Conservation (phyloP, 2,888 invertebrate species). For the Glaucopsyche alexis region DNA sequence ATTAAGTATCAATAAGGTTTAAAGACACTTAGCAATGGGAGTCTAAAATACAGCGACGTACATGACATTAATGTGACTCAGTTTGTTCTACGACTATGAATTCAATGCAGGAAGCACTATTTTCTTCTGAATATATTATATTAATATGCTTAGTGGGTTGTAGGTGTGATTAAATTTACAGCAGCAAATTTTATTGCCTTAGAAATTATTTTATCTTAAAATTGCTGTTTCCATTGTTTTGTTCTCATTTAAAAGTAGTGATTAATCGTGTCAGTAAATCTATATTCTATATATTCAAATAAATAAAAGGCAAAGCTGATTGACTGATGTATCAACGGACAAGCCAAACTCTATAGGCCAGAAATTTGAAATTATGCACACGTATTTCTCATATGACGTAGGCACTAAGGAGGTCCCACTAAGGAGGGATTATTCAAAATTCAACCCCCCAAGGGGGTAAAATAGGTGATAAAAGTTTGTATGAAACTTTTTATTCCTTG, state of each 20-base stretch:
- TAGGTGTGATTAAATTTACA: background rate
- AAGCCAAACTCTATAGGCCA: too few relatives aligned
- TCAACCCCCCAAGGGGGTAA: too few relatives aligned
- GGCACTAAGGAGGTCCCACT: too few relatives aligned
- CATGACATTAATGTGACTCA: slow-evolving; percentile 20
- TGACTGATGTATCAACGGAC: too few relatives aligned
- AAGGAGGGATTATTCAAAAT: too few relatives aligned
- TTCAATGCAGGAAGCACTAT: slow-evolving; percentile 13
- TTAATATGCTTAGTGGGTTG: slow-evolving; percentile 26
- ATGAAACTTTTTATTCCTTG: too few relatives aligned
- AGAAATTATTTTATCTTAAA: background rate
- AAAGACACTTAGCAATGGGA: slow-evolving; percentile 19
- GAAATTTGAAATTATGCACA: too few relatives aligned
- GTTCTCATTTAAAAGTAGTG: background rate
- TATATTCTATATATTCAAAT: too few relatives aligned
- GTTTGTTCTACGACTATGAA: slow-evolving; percentile 11
- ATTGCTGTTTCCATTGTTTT: background rate
- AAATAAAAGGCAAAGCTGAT: too few relatives aligned
- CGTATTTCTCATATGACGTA: too few relatives aligned
- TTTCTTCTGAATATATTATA: slow-evolving; percentile 32
- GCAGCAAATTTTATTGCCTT: background rate
- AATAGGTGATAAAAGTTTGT: too few relatives aligned
- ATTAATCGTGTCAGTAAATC: background rate
- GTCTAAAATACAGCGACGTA: slow-evolving; percentile 26
- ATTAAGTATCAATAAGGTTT: background rate